A percentile compares a stretch with the other conserved stretches of the same genome.
Conservation (phyloP, 2,797 vertebrate species). For the Urosaurus nigricauda region DNA sequence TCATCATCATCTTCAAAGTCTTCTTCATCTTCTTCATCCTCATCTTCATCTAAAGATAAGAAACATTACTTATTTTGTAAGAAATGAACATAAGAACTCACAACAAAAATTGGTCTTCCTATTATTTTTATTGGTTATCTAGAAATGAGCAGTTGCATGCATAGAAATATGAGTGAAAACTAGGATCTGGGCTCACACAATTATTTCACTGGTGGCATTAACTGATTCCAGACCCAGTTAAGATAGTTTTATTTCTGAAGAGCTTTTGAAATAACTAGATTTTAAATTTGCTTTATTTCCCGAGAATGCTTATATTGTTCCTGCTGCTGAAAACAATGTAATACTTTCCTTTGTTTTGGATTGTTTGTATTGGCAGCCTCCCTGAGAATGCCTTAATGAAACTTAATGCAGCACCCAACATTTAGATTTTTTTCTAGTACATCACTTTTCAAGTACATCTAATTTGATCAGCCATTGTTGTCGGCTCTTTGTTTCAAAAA, state of each 20-base stretch:
- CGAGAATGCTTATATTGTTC: not conserved
- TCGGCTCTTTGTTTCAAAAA: not conserved
- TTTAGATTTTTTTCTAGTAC: not conserved
- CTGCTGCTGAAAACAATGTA: not conserved
- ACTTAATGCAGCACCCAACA: not conserved
- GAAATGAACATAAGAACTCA: not conserved
- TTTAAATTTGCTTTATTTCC: not conserved
- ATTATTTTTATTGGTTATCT: not conserved
- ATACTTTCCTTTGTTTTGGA: not conserved
- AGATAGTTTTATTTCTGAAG: not conserved
- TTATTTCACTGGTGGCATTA: not conserved
- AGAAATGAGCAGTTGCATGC: not conserved
- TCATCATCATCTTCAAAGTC: slow-evolving; percentile 99
- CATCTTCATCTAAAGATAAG: slow-evolving; percentile 90
- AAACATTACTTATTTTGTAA: slow-evolving; percentile 54
- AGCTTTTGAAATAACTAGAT: not conserved
- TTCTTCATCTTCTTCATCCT: slow-evolving; percentile 95
- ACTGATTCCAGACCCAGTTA: no score
- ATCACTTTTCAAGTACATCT: not conserved
- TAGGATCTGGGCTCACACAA: not conserved
- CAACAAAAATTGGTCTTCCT: not conserved
- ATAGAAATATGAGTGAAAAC: not conserved
- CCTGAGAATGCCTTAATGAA: not conserved
- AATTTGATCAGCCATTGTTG: not conserved
- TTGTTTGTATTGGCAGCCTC: not conserved